Conservation (phyloP, 2,113 vertebrate genomes). For the Murina feae region DNA sequence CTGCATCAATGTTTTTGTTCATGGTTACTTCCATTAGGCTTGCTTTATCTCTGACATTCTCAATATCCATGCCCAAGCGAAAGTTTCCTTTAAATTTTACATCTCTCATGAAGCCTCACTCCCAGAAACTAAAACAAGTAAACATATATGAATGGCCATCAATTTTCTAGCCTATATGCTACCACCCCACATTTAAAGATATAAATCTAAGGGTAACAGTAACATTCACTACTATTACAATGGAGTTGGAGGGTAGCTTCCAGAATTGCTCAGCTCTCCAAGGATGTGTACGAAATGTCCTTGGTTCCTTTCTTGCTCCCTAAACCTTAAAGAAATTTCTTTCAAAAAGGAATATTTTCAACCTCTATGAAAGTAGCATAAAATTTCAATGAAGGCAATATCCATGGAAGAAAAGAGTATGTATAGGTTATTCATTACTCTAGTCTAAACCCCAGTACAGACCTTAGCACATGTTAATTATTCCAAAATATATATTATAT, state of each 20-base stretch:
- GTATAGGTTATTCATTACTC: background rate
- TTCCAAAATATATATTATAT: background rate
- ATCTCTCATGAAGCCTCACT: background rate
- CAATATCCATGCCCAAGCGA: background rate
- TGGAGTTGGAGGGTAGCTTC: background rate
- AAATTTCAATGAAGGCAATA: background rate
- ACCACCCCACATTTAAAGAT: background rate
- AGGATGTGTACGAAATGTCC: background rate
- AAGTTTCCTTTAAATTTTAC: background rate
- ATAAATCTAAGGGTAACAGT: background rate
- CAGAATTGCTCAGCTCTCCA: background rate
- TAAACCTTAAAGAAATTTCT: background rate
- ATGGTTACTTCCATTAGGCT: background rate
- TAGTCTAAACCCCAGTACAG: background rate
- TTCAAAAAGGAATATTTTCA: background rate
- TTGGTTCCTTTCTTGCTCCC: background rate
- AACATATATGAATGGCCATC: background rate
- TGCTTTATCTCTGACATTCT: background rate
- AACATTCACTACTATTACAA: background rate
- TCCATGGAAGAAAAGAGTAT: background rate
- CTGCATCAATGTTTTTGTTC: background rate
- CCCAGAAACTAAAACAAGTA: background rate
- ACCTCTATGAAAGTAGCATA: background rate
- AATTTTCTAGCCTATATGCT: background rate
- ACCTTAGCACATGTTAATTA: background rate